Evolutionary conservation across 37 sponge, comb jelly and placozoan species (phyloP).

Genomic region (Axinella damicornis): DNA sequence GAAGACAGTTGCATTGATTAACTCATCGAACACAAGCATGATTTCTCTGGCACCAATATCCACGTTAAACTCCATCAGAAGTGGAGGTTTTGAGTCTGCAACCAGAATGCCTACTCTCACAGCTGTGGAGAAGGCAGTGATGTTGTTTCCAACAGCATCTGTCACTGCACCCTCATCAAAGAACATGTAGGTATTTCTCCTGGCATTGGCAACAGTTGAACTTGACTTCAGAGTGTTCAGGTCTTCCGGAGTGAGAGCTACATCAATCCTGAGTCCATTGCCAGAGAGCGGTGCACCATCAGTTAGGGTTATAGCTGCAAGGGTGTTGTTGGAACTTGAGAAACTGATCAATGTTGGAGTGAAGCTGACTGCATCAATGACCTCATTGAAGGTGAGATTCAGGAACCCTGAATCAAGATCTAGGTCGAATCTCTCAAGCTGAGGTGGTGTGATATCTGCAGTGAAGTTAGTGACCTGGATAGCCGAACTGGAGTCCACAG

Average conservation of each 20-base stretch:
- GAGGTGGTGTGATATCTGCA: constrained; percentile 72
- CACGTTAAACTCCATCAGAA: constrained; percentile 64
- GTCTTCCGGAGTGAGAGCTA: constrained; percentile 58
- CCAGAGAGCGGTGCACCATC: constrained; percentile 13
- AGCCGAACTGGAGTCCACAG: constrained; percentile 24
- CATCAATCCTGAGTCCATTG: constrained; percentile 62
- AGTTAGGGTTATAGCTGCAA: constrained; percentile 32
- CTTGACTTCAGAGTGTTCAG: constrained; percentile 70
- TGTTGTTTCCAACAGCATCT: constrained; percentile 78
- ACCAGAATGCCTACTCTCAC: constrained; percentile 44
- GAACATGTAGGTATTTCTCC: constrained; percentile 45
- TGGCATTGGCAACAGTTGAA: constrained; percentile 35
- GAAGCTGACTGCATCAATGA: constrained; percentile 62
- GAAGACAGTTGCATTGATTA: constrained; percentile 49
- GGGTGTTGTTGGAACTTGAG: constrained; percentile 29
- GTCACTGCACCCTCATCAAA: constrained; percentile 70
- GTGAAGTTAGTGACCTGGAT: constrained; percentile 41
- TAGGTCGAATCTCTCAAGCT: constrained; percentile 56
- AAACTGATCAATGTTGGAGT: constrained; percentile 46
- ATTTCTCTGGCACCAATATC: constrained; percentile 66
- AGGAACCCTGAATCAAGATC: constrained; percentile 82
- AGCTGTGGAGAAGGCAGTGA: constrained; percentile 40
- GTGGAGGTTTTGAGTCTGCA: constrained; percentile 68
- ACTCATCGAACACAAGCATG: constrained; percentile 81
- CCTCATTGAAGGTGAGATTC: constrained; percentile 84